Evolutionary conservation across 2,888 invertebrate species (phyloP), one percentile per base, ranked within the genome.

Genomic region (Xanthostigma xanthostigma): DNA sequence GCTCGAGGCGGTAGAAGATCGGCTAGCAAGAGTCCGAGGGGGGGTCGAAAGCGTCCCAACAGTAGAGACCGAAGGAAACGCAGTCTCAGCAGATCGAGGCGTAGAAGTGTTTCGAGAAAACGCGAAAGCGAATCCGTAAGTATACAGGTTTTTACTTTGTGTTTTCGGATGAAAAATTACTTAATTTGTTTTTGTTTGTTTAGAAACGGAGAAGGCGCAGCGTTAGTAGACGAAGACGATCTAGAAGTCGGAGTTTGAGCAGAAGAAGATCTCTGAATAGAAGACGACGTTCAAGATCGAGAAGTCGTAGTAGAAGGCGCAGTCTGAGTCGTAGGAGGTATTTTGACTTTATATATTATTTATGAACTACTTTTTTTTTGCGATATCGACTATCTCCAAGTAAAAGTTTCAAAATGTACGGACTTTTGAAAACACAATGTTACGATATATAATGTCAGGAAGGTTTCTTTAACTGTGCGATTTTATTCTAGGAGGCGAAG

Each of bases 21-120:
- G 10, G 36, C 45, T n/a, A 62, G 51, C 53, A 63, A 33, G 51
- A 54, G 9, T 54, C 60, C 48, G 60, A 59, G 53, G 58, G 56
- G 51, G 1, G 59, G 61, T 68, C 65, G 73, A 68, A 57, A 68
- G 62, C 60, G 73, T 71, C 50, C 69, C 66, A 56, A 74, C 70
- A 53, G 68, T 71, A 57, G 62, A 5, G 63, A 63, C 9, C 55
- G 62, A 45, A 58, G 64, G 52, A 60, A 56, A 53, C 53, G 60
- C 9, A 17, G 43, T 14, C 27, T 6, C 27, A 38, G 48, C 11
- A 35, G 48, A 10, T 43, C 48, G 17, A 17, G 46, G 1, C 48
- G 48, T 34, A 42, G 48, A 42, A 48, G 48, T 48, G 10, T 42
- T 10, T 48, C 48, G 6, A 43, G 27, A 27, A 27, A 27, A 27